Percentiles rank a stretch among this genome's conserved stretches.
Conservation (phyloP, 2,888 invertebrate species). For the Tyria jacobaeae region DNA sequence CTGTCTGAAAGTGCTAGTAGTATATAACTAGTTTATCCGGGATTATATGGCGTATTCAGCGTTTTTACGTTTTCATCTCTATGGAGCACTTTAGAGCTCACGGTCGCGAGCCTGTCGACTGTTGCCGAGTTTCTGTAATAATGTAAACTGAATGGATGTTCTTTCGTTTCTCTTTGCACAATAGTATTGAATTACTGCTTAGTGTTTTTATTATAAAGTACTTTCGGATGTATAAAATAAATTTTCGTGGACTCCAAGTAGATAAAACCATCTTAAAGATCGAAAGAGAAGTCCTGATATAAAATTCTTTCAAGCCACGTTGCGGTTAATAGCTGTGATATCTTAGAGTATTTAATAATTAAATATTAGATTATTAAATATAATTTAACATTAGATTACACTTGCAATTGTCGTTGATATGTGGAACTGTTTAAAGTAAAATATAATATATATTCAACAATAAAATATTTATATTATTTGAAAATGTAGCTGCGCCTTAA, state of each 20-base stretch:
- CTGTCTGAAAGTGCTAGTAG: background rate
- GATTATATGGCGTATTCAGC: constrained; percentile 14
- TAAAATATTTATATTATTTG: background rate
- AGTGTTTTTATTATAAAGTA: background rate
- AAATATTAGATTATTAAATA: too few relatives aligned
- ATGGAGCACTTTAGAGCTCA: constrained; percentile 9
- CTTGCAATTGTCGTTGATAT: background rate
- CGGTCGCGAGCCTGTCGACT: constrained; percentile 12
- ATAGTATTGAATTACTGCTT: constrained; percentile 9
- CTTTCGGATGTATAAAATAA: background rate
- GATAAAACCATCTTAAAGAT: too few relatives aligned
- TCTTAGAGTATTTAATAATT: too few relatives aligned
- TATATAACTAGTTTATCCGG: constrained; percentile 8
- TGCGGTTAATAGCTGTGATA: too few relatives aligned
- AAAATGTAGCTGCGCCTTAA: background rate
- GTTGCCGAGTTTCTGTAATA: constrained; percentile 5
- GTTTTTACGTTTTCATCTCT: constrained; percentile 12
- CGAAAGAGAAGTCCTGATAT: too few relatives aligned
- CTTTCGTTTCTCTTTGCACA: constrained; percentile 11
- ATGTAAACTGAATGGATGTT: constrained; percentile 1
- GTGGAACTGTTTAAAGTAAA: background rate
- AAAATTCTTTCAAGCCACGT: too few relatives aligned
- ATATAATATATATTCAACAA: background rate
- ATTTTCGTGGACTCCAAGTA: background rate
- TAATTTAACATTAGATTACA: background rate